Base-by-base conservation (phyloP, 2,888 invertebrate genomes). In the Trissolcus brochymenae region DNA sequence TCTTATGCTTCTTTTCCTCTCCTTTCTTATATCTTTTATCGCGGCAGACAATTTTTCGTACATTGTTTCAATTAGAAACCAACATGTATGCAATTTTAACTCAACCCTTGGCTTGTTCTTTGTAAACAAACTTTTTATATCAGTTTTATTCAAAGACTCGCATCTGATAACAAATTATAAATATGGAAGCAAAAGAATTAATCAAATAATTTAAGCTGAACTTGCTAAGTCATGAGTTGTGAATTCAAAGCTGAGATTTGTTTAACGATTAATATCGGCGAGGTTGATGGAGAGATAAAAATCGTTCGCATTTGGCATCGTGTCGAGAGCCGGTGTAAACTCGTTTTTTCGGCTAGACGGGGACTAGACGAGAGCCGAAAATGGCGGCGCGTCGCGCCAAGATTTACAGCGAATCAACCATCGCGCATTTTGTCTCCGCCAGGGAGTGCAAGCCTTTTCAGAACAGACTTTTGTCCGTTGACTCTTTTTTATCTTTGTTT, bases 331-430 rank as follows among this genome's bases (percentile, higher is more conserved):
- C 35, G 35, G 41, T 19, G 60, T 60, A 68, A 54, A 54, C 6
- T 11, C 46, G 68, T 6, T 40, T 61, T 46, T 29, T 13, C 14
- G 62, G 35, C 62, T 62, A 71, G 71, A 71, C 71, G 43, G 46
- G 25, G 53, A 49, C 72, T 72, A 64, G 72, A 72, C 65, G 25
- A 29, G 25, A 29, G n/a, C 64, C 57, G 53, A 73, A 73, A 67
- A 73, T 61, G 51, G 60, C 61, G 50, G 4, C 56, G n/a, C 6
- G 56, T 56, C 66, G n/a, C 6, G 56, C 53, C 66, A 61, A 35
- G 62, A 62, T 70, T 70, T 55, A 62, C 51, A 43, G 6, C 53
- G 7, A 19, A 54, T 67, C 29, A 49, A n/a, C 51, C 35, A 41
- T 57, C 60, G 43, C 50, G 29, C 67, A 46, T 54, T 60, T 49